Conservation (phyloP, 2,797 vertebrate genomes). For the Esox masquinongy region DNA sequence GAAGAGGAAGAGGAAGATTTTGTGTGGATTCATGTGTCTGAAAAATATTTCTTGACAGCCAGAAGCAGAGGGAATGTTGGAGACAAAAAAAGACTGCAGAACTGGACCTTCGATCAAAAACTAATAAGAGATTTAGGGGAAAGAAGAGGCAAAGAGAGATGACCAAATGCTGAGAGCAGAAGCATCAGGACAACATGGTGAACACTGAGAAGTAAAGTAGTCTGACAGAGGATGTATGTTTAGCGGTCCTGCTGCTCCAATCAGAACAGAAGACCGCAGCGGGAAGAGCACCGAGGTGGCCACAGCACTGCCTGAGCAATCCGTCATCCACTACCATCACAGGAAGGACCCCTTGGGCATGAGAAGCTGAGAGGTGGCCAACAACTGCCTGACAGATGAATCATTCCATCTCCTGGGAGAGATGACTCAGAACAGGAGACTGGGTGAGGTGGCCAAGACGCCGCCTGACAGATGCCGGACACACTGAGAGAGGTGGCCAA, state of each 20-base stretch:
- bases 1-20: not conserved
- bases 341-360: constrained; percentile 48
- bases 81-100: constrained; percentile 37
- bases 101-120: constrained; percentile 43
- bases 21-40: constrained; percentile 7
- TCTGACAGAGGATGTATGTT: constrained; percentile 29
- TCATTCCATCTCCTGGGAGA: constrained; percentile 60
- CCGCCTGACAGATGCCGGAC: constrained; percentile 2
- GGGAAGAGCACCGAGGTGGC: constrained; percentile 24
- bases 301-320: constrained; percentile 49
- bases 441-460: constrained; percentile 36
- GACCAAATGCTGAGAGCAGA: constrained; percentile 26
- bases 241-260: constrained; percentile 38
- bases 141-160: constrained; percentile 16
- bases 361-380: constrained; percentile 47
- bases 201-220: constrained; percentile 29
- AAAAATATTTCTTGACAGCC: constrained; percentile 44
- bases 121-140: constrained; percentile 47
- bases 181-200: not conserved
- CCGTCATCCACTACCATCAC: constrained; percentile 47
- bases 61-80: constrained; percentile 34
- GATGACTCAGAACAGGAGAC: constrained; percentile 53
- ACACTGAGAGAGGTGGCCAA: too few species aligned
- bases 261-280: constrained; percentile 35
- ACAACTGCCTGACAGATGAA: constrained; percentile 65